Evolutionary conservation across 2,797 vertebrate species (phyloP).

Genomic region (Typhlichthys subterraneus): DNA sequence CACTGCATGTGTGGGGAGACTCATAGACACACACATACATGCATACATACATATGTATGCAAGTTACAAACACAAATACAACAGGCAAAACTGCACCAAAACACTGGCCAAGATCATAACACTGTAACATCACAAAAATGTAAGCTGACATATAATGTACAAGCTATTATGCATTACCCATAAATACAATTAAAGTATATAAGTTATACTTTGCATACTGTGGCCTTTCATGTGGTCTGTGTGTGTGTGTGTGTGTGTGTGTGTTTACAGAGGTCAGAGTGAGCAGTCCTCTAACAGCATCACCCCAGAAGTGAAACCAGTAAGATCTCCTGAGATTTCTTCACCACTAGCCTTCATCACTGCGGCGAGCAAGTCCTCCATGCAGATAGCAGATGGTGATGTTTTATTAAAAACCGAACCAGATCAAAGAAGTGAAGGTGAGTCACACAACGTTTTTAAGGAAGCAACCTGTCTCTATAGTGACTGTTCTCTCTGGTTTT

Average conservation of each 20-base stretch:
- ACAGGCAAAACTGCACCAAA: too few species aligned
- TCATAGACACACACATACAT: too few species aligned
- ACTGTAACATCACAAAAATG: too few species aligned
- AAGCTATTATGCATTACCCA: too few species aligned
- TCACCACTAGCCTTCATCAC: conserved; percentile 41
- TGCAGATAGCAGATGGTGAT: conserved; percentile 54
- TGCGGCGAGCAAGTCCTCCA: conserved; percentile 21
- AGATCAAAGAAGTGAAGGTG: conserved; percentile 51
- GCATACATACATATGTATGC: too few species aligned
- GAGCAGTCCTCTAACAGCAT: conserved; percentile 40
- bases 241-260: conserved; percentile 8
- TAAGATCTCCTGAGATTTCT: conserved; percentile 50
- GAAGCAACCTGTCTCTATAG: not conserved
- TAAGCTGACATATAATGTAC: too few species aligned
- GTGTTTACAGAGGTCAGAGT: conserved; percentile 44
- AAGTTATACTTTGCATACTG: not conserved
- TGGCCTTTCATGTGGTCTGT: not conserved
- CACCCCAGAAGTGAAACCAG: conserved; percentile 52
- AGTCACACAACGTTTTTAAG: conserved; percentile 10
- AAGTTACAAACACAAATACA: too few species aligned
- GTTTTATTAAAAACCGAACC: conserved; percentile 40
- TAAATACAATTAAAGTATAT: too few species aligned
- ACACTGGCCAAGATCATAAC: too few species aligned
- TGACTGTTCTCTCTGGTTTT: conserved; percentile 3
- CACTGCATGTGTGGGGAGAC: too few species aligned